Conservation (phyloP, 1,140 invertebrate species). For the Physella acuta region DNA sequence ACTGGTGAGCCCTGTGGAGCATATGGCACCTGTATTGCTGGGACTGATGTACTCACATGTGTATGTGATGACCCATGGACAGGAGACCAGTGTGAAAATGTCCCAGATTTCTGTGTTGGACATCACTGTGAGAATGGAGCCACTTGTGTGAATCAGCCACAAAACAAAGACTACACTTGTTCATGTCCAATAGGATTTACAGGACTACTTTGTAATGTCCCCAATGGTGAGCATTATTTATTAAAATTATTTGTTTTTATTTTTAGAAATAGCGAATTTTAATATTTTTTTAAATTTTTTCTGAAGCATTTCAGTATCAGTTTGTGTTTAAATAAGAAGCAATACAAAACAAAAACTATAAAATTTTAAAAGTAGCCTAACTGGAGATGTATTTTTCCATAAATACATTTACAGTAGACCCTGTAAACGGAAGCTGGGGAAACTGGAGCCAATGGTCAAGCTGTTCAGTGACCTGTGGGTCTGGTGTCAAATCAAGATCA, state of each 20-base stretch:
- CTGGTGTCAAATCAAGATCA: too few species aligned
- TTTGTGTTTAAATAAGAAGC: too few species aligned
- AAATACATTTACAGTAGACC: too few species aligned
- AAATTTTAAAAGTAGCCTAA: too few species aligned
- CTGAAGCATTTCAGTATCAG: too few species aligned
- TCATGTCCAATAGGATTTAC: neutral
- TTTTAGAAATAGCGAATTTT: neutral
- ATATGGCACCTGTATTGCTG: neutral
- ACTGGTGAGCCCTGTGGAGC: neutral
- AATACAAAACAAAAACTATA: too few species aligned
- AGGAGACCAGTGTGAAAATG: neutral
- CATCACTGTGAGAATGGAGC: neutral
- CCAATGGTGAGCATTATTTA: neutral
- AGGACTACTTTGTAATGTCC: neutral
- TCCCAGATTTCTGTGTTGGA: conserved; percentile 1
- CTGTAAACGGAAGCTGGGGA: too few species aligned
- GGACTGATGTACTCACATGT: neutral
- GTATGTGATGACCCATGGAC: neutral
- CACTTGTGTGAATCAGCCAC: neutral
- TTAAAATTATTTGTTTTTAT: neutral
- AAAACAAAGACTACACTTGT: neutral
- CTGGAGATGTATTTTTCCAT: too few species aligned
- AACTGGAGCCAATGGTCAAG: too few species aligned
- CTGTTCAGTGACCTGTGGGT: too few species aligned
- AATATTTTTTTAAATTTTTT: too few species aligned